A percentile compares a stretch with the other conserved stretches of the same genome.
phyloP scores from a whole-genome alignment of 2,113 vertebrate species.

The Poicephalus meyeri region DNA sequence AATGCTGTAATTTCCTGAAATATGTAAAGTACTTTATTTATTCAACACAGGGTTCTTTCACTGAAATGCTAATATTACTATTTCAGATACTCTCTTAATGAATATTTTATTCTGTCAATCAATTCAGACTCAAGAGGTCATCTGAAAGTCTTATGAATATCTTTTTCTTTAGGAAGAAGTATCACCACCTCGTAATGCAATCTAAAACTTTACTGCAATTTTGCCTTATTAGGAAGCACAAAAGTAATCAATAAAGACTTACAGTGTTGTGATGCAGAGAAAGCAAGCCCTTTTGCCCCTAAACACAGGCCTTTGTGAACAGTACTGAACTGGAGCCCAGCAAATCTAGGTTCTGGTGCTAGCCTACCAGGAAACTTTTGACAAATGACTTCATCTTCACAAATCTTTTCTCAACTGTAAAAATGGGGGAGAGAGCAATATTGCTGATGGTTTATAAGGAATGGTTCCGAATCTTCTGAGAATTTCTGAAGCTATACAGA shows the following conservation, averaged over 20 bases:
- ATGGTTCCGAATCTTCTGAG: background rate
- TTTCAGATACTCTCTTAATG: background rate
- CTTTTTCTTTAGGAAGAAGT: background rate
- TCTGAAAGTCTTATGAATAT: background rate
- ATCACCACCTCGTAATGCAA: background rate
- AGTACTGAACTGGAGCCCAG: background rate
- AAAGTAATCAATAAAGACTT: background rate
- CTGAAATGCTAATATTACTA: background rate
- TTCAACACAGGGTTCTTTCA: background rate
- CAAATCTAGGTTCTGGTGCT: background rate
- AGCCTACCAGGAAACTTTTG: background rate
- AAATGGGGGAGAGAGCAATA: background rate
- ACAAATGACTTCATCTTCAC: background rate
- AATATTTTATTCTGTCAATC: background rate
- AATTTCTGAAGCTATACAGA: background rate
- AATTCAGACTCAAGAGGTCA: background rate
- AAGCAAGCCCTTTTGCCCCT: background rate
- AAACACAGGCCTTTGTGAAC: background rate
- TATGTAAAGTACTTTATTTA: background rate
- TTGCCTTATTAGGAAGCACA: background rate
- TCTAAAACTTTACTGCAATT: background rate
- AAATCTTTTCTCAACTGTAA: background rate
- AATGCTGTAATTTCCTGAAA: background rate
- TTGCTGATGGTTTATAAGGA: background rate
- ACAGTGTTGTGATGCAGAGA: background rate